Percentiles rank a stretch among this genome's conserved stretches.
phyloP scores from a whole-genome alignment of 92 coral and sea anemone genomes.

The Epizoanthus rinbou region DNA sequence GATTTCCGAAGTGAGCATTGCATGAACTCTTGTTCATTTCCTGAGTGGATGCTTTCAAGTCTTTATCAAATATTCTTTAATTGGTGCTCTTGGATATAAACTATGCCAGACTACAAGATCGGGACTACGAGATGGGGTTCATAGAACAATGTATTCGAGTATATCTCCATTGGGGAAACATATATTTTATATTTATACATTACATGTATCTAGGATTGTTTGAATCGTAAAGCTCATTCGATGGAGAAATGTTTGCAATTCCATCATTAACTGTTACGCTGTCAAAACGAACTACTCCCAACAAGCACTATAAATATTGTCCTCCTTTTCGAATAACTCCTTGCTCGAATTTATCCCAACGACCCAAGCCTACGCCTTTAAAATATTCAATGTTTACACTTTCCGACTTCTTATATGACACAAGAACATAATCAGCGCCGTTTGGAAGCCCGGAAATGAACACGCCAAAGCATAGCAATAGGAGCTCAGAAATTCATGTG shows the following conservation, averaged over 20 bases:
- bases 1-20: constrained; percentile 8
- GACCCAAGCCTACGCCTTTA: constrained; percentile 25
- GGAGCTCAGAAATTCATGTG: neutral
- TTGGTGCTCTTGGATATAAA: neutral
- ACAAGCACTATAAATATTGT: neutral
- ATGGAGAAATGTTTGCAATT: constrained; percentile 32
- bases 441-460: neutral
- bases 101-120: neutral
- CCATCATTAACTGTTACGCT: constrained; percentile 1
- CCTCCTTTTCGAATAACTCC: constrained; percentile 4
- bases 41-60: neutral
- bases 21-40: neutral
- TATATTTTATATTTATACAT: neutral
- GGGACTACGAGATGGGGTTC: neutral
- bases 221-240: constrained; percentile 20
- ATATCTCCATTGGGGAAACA: neutral
- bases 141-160: too few species aligned
- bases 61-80: neutral
- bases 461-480: neutral
- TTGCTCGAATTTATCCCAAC: neutral
- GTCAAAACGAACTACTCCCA: neutral
- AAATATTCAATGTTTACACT: neutral
- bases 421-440: neutral
- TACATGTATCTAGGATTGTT: constrained; percentile 1
- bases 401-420: neutral